Conservation (phyloP, 2,113 vertebrate species). For the Xerus inauris region DNA sequence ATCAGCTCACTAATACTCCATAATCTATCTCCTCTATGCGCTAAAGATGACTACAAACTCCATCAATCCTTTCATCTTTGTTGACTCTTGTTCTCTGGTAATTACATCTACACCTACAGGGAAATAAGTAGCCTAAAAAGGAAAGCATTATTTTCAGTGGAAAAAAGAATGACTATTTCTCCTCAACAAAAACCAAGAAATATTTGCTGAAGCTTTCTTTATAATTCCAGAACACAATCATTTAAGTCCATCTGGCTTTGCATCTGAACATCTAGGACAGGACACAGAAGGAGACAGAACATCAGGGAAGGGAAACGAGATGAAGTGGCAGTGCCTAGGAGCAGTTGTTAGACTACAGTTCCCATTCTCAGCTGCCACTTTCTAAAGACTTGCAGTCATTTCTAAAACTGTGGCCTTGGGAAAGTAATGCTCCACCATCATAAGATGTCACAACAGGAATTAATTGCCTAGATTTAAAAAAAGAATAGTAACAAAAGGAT, state of each 20-base stretch:
- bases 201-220: neutral
- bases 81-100: neutral
- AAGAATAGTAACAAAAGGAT: neutral
- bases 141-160: neutral
- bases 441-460: neutral
- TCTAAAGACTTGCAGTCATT: neutral
- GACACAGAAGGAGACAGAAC: neutral
- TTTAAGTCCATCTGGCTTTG: neutral
- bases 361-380: neutral
- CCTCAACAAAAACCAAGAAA: neutral
- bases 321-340: neutral
- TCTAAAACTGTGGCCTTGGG: neutral
- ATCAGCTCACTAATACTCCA: neutral
- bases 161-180: neutral
- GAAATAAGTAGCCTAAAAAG: neutral
- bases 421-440: neutral
- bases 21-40: neutral
- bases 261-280: neutral
- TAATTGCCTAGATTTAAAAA: neutral
- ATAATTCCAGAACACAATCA: neutral
- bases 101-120: neutral
- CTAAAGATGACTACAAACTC: neutral
- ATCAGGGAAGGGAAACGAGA: neutral
- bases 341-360: neutral
- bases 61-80: neutral